Conservation (phyloP, 2,797 vertebrate genomes). For the Iguana delicatissima region DNA sequence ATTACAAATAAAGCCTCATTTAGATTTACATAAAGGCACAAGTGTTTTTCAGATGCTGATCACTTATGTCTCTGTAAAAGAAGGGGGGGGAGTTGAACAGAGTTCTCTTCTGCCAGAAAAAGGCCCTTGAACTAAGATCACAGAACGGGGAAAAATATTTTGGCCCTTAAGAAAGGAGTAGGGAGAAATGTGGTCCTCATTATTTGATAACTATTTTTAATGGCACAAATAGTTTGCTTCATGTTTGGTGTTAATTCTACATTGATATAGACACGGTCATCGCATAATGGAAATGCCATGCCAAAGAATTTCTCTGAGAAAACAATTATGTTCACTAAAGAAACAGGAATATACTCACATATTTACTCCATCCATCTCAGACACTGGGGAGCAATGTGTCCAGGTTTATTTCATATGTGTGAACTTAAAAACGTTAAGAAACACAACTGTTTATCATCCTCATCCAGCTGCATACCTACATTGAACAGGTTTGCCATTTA, state of each 20-base stretch:
- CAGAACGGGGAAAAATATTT: not conserved
- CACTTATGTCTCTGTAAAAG: not conserved
- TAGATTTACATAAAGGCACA: not conserved
- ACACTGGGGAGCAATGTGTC: not conserved
- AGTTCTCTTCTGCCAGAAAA: not conserved
- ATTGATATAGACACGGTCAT: not conserved
- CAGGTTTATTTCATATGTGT: not conserved
- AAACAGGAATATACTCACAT: too few species aligned
- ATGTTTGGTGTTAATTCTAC: not conserved
- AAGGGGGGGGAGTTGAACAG: not conserved
- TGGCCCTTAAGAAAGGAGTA: not conserved
- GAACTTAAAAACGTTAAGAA: not conserved
- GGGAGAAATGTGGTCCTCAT: slow-evolving; percentile 12
- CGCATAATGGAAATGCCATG: not conserved
- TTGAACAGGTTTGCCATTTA: not conserved
- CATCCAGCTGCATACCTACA: not conserved
- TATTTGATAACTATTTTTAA: slow-evolving; percentile 23
- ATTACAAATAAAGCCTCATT: not conserved
- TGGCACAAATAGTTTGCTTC: slow-evolving; percentile 5
- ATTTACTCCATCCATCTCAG: not conserved
- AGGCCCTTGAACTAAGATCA: slow-evolving; percentile 1
- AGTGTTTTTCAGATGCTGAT: slow-evolving; percentile 11
- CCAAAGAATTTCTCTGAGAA: not conserved
- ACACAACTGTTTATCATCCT: not conserved
- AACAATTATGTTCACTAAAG: not conserved